These are phyloP conservation scores for Phaedon cochleariae DNA, from an alignment of 2,888 invertebrate genomes.

Conservation along the genomic window DNA sequence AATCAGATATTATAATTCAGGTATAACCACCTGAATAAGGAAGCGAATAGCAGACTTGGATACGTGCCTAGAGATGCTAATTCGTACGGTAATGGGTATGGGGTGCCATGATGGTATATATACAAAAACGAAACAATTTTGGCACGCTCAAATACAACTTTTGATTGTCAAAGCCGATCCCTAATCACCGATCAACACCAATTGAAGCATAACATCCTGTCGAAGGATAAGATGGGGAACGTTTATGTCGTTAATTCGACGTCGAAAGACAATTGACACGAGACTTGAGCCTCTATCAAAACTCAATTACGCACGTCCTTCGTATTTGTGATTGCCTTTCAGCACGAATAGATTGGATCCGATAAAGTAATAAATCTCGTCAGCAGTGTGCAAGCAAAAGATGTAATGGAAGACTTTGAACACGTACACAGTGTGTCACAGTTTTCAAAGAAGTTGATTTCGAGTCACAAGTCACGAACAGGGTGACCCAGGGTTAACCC, in stretches of 20 bases:
- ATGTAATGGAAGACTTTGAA: neutral
- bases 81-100: no score
- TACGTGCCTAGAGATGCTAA: no score
- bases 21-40: no score
- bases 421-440: no score
- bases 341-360: neutral
- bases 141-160: neutral
- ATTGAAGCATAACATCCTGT: neutral
- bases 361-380: slow-evolving; percentile 12
- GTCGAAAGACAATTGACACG: neutral
- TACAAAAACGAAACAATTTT: neutral
- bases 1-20: no score
- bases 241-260: neutral
- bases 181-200: neutral
- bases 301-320: neutral
- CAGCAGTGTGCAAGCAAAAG: neutral
- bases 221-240: neutral
- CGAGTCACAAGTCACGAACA: no score
- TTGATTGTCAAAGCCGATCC: neutral
- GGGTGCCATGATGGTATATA: no score
- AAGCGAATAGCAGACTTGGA: no score
- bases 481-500: no score
- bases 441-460: no score
- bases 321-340: slow-evolving; percentile 1
- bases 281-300: neutral